Conservation (phyloP, 1,140 invertebrate species). For the Paracyclopina nana region DNA sequence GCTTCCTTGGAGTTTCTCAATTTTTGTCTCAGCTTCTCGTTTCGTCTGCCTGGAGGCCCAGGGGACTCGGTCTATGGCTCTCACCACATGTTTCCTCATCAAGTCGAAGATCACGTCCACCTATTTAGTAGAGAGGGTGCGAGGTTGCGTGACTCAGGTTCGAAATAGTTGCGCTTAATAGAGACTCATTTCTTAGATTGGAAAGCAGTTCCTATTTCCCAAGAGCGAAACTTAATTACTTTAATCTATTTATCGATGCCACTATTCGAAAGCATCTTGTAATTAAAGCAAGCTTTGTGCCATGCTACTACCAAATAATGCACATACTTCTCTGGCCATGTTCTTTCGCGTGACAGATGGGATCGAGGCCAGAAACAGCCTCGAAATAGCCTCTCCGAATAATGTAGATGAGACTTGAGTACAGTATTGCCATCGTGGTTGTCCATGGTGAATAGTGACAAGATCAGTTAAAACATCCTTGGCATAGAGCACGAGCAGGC, state of each 20-base stretch:
- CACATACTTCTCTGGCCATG: not conserved
- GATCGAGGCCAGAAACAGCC: not conserved
- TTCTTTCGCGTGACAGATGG: not conserved
- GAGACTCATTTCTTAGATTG: too few relatives aligned
- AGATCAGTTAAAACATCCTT: constrained; percentile 5
- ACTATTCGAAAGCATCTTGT: not conserved
- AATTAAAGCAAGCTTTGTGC: not conserved
- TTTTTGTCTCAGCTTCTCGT: not conserved
- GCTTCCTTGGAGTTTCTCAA: not conserved
- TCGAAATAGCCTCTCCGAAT: constrained; percentile 9
- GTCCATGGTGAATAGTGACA: constrained; percentile 6
- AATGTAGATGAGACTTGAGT: constrained; percentile 8
- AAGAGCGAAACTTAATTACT: not conserved
- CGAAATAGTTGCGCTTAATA: too few relatives aligned
- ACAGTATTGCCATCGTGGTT: constrained; percentile 12
- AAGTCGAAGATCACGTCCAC: too few relatives aligned
- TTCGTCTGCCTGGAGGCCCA: not conserved
- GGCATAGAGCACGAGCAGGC: not conserved
- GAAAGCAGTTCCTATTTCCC: not conserved
- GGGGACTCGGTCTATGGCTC: not conserved
- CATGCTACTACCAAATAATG: not conserved
- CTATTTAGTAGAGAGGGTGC: too few relatives aligned
- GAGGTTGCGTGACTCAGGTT: too few relatives aligned
- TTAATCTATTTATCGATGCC: not conserved
- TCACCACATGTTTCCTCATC: not conserved